Evolutionary conservation across 2,888 invertebrate species (phyloP).

Genomic region (Sthenelais limicola): DNA sequence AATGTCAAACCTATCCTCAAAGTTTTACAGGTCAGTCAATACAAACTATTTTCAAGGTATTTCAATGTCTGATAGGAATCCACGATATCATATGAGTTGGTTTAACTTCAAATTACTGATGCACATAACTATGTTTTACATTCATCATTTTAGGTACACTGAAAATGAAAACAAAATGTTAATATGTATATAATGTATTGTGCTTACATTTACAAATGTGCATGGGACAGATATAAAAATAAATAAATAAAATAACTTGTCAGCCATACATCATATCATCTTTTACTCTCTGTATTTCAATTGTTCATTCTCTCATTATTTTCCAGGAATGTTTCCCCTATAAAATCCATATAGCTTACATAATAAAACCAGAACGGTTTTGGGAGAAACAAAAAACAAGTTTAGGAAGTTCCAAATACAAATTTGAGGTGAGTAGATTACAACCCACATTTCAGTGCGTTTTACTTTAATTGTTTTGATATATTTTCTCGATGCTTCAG

Average conservation of each 20-base stretch:
- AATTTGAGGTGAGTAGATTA: constrained; percentile 88
- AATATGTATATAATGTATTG: neutral
- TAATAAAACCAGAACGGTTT: constrained; percentile 99
- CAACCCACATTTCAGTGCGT: too few relatives aligned
- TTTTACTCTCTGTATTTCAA: neutral
- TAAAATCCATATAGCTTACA: constrained; percentile 92
- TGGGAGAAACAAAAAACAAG: constrained; percentile 99
- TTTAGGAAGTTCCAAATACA: constrained; percentile 97
- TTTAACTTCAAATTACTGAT: neutral
- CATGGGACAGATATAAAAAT: neutral
- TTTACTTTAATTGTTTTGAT: too few relatives aligned
- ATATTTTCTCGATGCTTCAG: too few relatives aligned
- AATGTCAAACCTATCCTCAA: constrained; percentile 98
- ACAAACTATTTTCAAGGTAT: neutral
- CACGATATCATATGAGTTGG: neutral
- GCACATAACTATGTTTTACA: too few relatives aligned
- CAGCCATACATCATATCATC: neutral
- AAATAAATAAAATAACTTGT: neutral
- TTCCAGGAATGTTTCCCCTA: constrained; percentile 93
- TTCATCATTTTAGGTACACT: too few relatives aligned
- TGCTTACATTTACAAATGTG: neutral
- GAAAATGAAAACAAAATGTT: too few relatives aligned
- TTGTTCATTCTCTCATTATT: neutral
- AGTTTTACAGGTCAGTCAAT: constrained; percentile 76
- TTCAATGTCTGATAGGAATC: neutral